Conservation (phyloP, 1,140 invertebrate species). For the Nixonia krombeini region DNA sequence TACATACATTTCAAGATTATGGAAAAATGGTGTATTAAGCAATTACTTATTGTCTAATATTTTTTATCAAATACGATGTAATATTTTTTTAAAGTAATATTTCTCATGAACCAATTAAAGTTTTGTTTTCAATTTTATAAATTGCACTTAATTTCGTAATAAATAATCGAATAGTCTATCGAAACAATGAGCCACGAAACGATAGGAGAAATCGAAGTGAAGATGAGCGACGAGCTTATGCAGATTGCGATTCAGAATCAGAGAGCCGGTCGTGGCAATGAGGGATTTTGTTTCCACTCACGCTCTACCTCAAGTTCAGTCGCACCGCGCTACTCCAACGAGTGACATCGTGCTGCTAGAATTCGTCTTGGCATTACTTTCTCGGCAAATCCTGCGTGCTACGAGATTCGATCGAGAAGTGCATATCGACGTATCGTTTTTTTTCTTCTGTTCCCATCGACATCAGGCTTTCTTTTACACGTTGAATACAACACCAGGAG, state of each 20-base stretch:
- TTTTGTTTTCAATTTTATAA: no score
- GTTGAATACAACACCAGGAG: no score
- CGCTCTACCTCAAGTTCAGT: constrained; percentile 54
- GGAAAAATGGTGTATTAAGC: no score
- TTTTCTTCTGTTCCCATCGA: background rate
- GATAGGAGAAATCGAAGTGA: no score
- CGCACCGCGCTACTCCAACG: constrained; percentile 59
- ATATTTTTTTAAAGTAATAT: no score
- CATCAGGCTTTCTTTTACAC: background rate
- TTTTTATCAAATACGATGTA: no score
- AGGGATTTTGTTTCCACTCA: constrained; percentile 46
- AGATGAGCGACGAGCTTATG: constrained; percentile 30
- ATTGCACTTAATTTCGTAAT: no score
- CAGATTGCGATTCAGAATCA: constrained; percentile 42
- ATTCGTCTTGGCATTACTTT: constrained; percentile 10
- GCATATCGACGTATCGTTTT: constrained; percentile 12
- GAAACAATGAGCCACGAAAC: no score
- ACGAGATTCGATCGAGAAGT: constrained; percentile 13
- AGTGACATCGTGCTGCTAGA: constrained; percentile 49
- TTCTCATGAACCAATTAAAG: no score
- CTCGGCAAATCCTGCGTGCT: background rate
- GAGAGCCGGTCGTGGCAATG: constrained; percentile 24
- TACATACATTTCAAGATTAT: no score
- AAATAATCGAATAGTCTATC: no score
- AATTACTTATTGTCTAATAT: no score